phyloP scores from a whole-genome alignment of 1,140 invertebrate genomes.

The Anadara kagoshimensis region DNA sequence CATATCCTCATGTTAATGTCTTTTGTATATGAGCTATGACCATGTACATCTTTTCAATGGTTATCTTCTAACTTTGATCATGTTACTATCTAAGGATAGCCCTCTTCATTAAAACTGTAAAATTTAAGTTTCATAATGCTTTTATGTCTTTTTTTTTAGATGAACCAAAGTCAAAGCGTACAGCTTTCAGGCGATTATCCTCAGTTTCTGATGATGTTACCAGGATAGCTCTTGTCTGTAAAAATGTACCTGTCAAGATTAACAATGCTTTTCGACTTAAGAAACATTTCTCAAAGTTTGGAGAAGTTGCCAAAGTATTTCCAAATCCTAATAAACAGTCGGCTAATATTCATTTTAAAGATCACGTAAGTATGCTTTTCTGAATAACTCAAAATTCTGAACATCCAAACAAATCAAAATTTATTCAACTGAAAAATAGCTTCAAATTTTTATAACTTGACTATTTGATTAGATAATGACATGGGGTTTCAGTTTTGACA shows the following conservation, averaged over 20 bases:
- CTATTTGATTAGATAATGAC: too few species aligned
- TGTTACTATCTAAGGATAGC: too few species aligned
- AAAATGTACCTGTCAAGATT: slow-evolving; percentile 54
- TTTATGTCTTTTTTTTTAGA: slow-evolving; percentile 29
- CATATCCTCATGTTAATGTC: too few species aligned
- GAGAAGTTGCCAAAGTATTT: slow-evolving; percentile 53
- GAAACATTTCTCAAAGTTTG: slow-evolving; percentile 65
- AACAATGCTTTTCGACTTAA: slow-evolving; percentile 54
- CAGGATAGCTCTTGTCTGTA: slow-evolving; percentile 58
- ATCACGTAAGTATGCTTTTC: slow-evolving; percentile 69
- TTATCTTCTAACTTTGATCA: too few species aligned
- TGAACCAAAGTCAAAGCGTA: slow-evolving; percentile 14
- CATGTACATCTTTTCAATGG: too few species aligned
- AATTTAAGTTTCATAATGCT: not conserved
- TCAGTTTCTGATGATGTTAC: slow-evolving; percentile 46
- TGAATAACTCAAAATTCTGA: not conserved
- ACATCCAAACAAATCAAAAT: not conserved
- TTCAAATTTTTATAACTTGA: too few species aligned
- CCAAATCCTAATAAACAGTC: slow-evolving; percentile 48
- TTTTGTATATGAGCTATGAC: too few species aligned
- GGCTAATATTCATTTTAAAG: slow-evolving; percentile 63
- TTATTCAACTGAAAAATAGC: too few species aligned
- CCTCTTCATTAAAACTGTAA: too few species aligned
- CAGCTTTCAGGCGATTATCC: slow-evolving; percentile 35
- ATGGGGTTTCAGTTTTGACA: too few species aligned